Conservation (phyloP, 2,113 vertebrate species). For the Syngnathoides biaculeatus region DNA sequence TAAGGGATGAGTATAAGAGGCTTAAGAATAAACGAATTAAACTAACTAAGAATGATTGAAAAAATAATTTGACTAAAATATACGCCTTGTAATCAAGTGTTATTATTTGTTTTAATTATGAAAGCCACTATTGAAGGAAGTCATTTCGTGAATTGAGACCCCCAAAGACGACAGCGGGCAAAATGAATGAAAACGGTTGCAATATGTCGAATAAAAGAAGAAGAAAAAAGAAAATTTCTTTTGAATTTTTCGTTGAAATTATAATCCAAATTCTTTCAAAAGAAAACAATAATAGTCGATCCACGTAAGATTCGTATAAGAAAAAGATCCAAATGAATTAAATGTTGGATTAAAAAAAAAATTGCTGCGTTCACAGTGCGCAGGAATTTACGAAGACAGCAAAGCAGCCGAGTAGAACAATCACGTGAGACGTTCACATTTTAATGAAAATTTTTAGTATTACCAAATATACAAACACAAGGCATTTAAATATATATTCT, state of each 20-base stretch:
- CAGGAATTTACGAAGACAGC: not conserved
- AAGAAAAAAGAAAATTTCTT: not conserved
- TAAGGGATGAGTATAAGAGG: not conserved
- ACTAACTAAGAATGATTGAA: not conserved
- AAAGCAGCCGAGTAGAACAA: not conserved
- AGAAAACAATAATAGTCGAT: not conserved
- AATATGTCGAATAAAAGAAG: not conserved
- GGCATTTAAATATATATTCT: not conserved
- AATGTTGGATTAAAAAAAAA: not conserved
- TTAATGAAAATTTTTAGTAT: slow-evolving; percentile 5
- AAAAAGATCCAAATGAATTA: not conserved
- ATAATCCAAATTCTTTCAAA: not conserved
- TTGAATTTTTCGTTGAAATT: not conserved
- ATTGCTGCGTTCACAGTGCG: too few species aligned
- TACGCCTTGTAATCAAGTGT: not conserved
- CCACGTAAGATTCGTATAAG: not conserved
- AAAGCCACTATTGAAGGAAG: not conserved
- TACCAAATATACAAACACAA: not conserved
- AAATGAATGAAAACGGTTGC: not conserved
- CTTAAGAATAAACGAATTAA: not conserved
- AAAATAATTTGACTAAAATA: not conserved
- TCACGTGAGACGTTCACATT: not conserved
- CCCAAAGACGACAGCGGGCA: not conserved
- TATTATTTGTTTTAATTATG: too few species aligned
- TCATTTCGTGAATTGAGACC: not conserved